Conservation (phyloP, 2,113 vertebrate genomes). For the Plestiodon gilberti region DNA sequence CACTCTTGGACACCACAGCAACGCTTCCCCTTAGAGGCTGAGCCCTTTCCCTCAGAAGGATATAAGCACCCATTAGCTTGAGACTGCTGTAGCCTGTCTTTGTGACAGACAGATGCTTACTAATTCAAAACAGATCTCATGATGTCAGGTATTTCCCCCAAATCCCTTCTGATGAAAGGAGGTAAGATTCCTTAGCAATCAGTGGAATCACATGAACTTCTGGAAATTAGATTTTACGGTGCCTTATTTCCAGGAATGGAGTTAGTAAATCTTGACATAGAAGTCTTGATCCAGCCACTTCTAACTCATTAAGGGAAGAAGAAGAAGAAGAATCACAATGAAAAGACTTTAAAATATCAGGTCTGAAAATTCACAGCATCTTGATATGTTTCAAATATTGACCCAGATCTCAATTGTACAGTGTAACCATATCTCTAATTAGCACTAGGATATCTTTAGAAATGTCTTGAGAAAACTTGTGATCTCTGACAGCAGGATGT, state of each 20-base stretch:
- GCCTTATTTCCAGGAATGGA: slow-evolving; percentile 4
- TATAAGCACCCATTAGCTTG: neutral
- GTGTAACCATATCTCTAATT: slow-evolving; percentile 20
- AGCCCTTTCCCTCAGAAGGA: neutral
- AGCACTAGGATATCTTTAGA: neutral
- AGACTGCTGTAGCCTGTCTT: neutral
- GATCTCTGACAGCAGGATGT: neutral
- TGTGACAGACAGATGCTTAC: neutral
- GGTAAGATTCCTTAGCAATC: neutral
- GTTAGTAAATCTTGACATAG: neutral
- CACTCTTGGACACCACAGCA: neutral
- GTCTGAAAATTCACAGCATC: neutral
- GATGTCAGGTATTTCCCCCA: neutral
- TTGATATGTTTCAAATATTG: neutral
- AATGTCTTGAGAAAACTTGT: slow-evolving; percentile 17
- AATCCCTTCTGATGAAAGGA: slow-evolving; percentile 19
- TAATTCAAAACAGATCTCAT: slow-evolving; percentile 8
- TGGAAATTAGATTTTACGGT: slow-evolving; percentile 26
- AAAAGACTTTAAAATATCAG: neutral
- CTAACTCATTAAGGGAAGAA: neutral
- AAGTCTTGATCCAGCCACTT: slow-evolving; percentile 6
- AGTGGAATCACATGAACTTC: slow-evolving; percentile 1
- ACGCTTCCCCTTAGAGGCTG: neutral
- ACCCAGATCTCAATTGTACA: neutral
- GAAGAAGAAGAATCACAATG: neutral